Evolutionary conservation across 2,888 invertebrate species (phyloP), one percentile per base, ranked within the genome.

Genomic region (Pachymerium ferrugineum): DNA sequence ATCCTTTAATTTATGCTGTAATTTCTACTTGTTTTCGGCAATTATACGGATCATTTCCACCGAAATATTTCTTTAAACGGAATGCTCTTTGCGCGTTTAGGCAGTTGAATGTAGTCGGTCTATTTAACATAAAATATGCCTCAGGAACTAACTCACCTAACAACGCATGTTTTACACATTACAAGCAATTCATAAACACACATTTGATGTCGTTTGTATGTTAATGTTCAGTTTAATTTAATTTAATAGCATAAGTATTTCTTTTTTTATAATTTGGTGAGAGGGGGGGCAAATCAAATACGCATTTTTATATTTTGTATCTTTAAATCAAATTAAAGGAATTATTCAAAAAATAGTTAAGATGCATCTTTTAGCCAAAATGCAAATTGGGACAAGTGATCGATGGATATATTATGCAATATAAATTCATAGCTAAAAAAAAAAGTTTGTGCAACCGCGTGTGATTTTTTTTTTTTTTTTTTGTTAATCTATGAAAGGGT

Each of bases 401-500:
- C 28, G 25, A 62, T 62, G 62, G 28, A 62, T 12, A 62, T 25
- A 28, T 62, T 62, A 62, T 62, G 28, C 62, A 62, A 62, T 62
- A 62, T 62, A 62, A 62, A 62, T 28, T 62, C 12, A 14, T 14
- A 3, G 25, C 12, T n/a, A n/a, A 10, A 62, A 62, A 62, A 62
- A 62, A 62, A 10, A 28, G 62, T 62, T 12, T 28, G 62, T 62
- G 62, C 28, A 62, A 62, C 62, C 62, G 62, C 62, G 28, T 25
- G 62, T 28, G 62, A 62, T 62, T 62, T 62, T 54, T n/a, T n/a
- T n/a, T n/a, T n/a, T n/a, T n/a, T n/a, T n/a, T n/a, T n/a, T 62
- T 62, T 62, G 28, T 62, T 62, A 62, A 62, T 62, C 62, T 62
- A 22, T 62, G 25, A 62, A 62, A 62, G 62, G 62, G 62, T 62